Conservation (phyloP, 2,888 invertebrate genomes). For the Holacanthella duospinosa region DNA sequence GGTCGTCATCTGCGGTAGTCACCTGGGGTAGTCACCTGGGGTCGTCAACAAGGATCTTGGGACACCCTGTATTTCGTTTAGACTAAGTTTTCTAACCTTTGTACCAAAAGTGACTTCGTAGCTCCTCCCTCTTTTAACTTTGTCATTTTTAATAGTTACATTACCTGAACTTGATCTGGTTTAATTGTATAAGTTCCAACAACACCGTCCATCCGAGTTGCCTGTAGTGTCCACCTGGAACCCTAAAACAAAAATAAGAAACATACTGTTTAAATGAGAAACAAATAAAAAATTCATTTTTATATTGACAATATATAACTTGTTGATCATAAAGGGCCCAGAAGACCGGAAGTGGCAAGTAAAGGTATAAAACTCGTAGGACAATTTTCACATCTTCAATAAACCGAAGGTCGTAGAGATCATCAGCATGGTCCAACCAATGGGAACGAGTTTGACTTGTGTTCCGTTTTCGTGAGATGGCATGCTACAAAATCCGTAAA, state of each 20-base stretch:
- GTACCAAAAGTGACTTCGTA: too few species aligned
- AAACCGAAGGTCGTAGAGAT: conserved; percentile 53
- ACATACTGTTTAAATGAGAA: too few species aligned
- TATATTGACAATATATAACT: too few species aligned
- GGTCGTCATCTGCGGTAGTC: too few species aligned
- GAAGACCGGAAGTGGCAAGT: conserved; percentile 65
- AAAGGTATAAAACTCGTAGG: conserved; percentile 57
- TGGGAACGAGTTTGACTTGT: conserved; percentile 48
- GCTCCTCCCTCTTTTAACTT: too few species aligned
- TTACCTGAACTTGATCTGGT: conserved; percentile 48
- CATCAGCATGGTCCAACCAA: conserved; percentile 63
- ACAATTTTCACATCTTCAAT: conserved; percentile 61
- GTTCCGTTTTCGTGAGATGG: not conserved
- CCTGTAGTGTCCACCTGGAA: conserved; percentile 45
- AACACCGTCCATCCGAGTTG: conserved; percentile 41
- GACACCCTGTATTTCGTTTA: too few species aligned
- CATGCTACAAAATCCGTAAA: not conserved
- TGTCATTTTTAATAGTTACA: too few species aligned
- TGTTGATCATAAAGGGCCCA: conserved; percentile 61
- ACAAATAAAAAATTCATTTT: too few species aligned
- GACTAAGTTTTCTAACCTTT: too few species aligned
- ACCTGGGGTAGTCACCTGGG: too few species aligned
- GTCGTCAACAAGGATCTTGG: too few species aligned
- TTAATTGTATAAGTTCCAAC: conserved; percentile 39
- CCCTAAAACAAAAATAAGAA: conserved; percentile 37